These are phyloP conservation scores for Drymodes brunneopygia DNA, from an alignment of 2,113 vertebrate species.

Conservation along the genomic window DNA sequence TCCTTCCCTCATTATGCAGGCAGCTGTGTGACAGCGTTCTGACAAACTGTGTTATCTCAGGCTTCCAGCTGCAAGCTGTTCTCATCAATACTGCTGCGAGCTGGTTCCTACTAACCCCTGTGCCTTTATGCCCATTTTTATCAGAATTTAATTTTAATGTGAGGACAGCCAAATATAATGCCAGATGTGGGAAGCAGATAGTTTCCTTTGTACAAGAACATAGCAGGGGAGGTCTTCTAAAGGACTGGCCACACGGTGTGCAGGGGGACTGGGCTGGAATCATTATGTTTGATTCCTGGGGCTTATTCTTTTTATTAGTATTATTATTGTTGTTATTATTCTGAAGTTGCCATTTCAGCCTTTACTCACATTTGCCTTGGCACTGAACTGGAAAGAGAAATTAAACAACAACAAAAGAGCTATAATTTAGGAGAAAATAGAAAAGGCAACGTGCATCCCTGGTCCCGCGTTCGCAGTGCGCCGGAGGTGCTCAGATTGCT, in stretches of 20 bases:
- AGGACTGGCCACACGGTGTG: not conserved
- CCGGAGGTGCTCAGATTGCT: not conserved
- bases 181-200: conserved; percentile 53
- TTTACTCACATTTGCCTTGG: not conserved
- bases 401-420: not conserved
- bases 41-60: conserved; percentile 80
- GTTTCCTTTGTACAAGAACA: conserved; percentile 7
- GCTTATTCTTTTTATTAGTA: not conserved
- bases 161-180: conserved; percentile 47
- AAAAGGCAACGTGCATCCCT: not conserved
- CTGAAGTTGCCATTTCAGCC: not conserved
- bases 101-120: conserved; percentile 69
- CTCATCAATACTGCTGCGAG: conserved; percentile 72
- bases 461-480: accelerated
- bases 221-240: conserved; percentile 50
- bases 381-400: not conserved
- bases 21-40: conserved; percentile 75
- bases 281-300: conserved; percentile 23
- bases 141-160: conserved; percentile 37
- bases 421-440: not conserved
- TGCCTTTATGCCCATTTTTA: conserved; percentile 1
- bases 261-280: not conserved
- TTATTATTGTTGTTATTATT: not conserved
- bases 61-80: conserved; percentile 75
- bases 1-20: conserved; percentile 76